A percentile compares a stretch with the other conserved stretches of the same genome.
These are phyloP conservation scores for Chaenogobius annularis DNA, from an alignment of 2,113 vertebrate genomes.

Conservation along the genomic window DNA sequence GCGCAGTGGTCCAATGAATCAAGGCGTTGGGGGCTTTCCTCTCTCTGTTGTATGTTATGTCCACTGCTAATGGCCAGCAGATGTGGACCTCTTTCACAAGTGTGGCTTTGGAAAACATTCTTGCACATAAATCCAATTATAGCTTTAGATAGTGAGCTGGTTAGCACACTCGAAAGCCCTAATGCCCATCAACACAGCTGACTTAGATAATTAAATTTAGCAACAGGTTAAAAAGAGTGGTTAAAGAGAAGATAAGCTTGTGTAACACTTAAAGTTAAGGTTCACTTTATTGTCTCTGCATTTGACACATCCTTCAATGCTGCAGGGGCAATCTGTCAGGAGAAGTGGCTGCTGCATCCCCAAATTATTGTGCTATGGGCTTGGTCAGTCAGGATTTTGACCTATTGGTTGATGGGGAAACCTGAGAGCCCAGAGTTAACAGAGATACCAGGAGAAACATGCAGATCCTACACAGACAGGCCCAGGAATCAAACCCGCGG, in stretches of 20 bases:
- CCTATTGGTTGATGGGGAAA: no score
- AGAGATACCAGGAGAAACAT: no score
- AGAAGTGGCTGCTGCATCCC: no score
- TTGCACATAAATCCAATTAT: constrained; percentile 79
- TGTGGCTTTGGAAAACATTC: constrained; percentile 79
- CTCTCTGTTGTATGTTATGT: constrained; percentile 75
- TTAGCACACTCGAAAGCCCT: constrained; percentile 40
- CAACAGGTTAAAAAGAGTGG: constrained; percentile 35
- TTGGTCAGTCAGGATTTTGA: no score
- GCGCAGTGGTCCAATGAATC: constrained; percentile 72
- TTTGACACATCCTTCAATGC: no score
- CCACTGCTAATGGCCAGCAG: constrained; percentile 78
- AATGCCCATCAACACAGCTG: constrained; percentile 43
- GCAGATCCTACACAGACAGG: no score
- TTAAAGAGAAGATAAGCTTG: constrained; percentile 33
- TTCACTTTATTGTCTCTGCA: no score
- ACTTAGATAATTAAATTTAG: constrained; percentile 57
- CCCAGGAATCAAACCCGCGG: no score
- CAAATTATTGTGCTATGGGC: no score
- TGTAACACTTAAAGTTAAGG: no score
- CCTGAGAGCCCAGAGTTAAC: background rate
- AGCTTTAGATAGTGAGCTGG: constrained; percentile 41
- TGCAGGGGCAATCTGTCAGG: no score
- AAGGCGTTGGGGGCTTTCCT: constrained; percentile 74
- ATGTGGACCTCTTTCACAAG: constrained; percentile 81